Conservation (phyloP, 2,113 vertebrate genomes). For the Myotis lucifugus region DNA sequence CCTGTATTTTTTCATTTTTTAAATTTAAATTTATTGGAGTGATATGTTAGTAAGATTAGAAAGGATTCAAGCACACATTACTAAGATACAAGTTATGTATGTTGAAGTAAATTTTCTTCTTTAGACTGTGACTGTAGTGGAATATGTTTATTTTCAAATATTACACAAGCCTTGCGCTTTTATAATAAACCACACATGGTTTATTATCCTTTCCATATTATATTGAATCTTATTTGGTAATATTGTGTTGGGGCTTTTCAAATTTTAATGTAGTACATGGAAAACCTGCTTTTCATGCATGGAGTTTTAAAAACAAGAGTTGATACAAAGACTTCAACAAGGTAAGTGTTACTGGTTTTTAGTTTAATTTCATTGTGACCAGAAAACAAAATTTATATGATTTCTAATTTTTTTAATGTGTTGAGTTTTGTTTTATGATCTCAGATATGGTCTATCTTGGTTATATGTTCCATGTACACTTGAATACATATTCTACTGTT, state of each 20-base stretch:
- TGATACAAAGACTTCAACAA: background rate
- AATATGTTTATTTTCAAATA: background rate
- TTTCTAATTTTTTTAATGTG: background rate
- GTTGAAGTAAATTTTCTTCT: background rate
- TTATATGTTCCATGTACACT: background rate
- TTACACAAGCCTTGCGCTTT: background rate
- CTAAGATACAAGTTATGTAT: background rate
- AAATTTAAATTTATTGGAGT: background rate
- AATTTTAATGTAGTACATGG: background rate
- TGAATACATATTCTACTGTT: background rate
- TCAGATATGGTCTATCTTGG: background rate
- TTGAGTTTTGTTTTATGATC: background rate
- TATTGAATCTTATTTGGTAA: background rate
- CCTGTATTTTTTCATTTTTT: background rate
- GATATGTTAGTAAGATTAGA: background rate
- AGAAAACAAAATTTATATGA: background rate
- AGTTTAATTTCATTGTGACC: background rate
- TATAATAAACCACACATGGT: background rate
- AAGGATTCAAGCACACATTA: background rate
- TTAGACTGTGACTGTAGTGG: background rate
- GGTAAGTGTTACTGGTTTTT: background rate
- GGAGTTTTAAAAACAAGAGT: background rate
- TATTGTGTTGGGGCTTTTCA: background rate
- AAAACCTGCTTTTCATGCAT: background rate
- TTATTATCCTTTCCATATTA: background rate